phyloP scores from a whole-genome alignment of 2,797 vertebrate species.

The Pyrocephalus nanus region DNA sequence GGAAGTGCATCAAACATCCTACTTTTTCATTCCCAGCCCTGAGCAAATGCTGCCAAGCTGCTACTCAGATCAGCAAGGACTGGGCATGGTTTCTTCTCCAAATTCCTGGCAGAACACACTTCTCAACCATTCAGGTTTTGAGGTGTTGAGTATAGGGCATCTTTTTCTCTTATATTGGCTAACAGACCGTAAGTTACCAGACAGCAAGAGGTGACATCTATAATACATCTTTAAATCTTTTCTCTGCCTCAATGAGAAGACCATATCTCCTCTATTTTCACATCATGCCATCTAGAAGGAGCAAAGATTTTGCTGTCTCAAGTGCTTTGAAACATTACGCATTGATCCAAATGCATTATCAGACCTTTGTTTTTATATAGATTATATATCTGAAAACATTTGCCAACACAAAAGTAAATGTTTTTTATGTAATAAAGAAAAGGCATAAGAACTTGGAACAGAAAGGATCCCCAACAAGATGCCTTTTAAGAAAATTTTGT shows the following conservation, averaged over 20 bases:
- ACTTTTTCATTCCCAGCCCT: not conserved
- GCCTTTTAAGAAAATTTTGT: slow-evolving; percentile 24
- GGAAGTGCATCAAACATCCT: not conserved
- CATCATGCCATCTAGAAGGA: not conserved
- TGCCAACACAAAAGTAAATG: not conserved
- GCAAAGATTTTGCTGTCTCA: not conserved
- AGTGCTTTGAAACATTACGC: not conserved
- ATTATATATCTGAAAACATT: not conserved
- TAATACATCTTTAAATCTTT: not conserved
- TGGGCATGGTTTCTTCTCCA: not conserved
- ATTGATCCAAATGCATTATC: not conserved
- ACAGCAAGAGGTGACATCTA: not conserved
- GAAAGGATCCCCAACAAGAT: not conserved
- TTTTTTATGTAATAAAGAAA: not conserved
- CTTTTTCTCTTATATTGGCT: not conserved
- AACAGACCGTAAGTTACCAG: not conserved
- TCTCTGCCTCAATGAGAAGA: not conserved
- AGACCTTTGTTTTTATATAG: not conserved
- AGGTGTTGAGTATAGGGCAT: not conserved
- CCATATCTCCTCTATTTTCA: not conserved
- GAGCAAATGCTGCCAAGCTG: not conserved
- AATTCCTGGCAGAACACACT: not conserved
- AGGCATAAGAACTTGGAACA: not conserved
- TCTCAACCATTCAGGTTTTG: not conserved
- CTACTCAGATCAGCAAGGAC: not conserved